phyloP scores from a whole-genome alignment of 2,888 invertebrate genomes.

The Taphrorychus bicolor region DNA sequence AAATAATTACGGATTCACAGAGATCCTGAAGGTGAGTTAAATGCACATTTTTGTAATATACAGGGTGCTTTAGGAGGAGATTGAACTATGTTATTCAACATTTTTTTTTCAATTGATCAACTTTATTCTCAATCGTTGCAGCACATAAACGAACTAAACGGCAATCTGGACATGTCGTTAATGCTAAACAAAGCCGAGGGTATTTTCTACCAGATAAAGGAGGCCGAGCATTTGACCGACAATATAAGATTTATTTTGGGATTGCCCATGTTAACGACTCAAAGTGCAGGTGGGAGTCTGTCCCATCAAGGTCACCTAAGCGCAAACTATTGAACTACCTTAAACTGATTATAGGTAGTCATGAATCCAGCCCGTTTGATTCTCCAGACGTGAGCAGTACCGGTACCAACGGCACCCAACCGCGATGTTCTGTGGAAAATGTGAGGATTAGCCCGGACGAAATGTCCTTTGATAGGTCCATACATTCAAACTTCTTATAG shows the following conservation, averaged over 20 bases:
- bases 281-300: conserved; percentile 9
- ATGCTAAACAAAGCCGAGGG: conserved; percentile 89
- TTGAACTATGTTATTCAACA: neutral
- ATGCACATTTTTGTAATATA: neutral
- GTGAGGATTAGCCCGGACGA: conserved; percentile 56
- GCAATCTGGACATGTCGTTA: conserved; percentile 82
- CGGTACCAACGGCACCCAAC: conserved; percentile 42
- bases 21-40: conserved; percentile 83
- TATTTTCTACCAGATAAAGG: conserved; percentile 86
- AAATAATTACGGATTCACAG: conserved; percentile 92
- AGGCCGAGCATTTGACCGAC: conserved; percentile 74
- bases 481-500: conserved; percentile 32
- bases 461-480: conserved; percentile 25
- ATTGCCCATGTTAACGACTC: conserved; percentile 54
- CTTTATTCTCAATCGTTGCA: conserved; percentile 60
- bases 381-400: conserved; percentile 50
- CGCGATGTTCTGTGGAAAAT: conserved; percentile 46
- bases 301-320: neutral
- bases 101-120: neutral
- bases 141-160: conserved; percentile 95
- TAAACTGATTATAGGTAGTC: conserved; percentile 41
- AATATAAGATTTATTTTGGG: conserved; percentile 77
- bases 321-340: neutral
- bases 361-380: conserved; percentile 47
- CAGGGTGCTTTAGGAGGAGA: neutral